phyloP scores from a whole-genome alignment of 2,888 invertebrate species.

The Willowsia nigromaculata region DNA sequence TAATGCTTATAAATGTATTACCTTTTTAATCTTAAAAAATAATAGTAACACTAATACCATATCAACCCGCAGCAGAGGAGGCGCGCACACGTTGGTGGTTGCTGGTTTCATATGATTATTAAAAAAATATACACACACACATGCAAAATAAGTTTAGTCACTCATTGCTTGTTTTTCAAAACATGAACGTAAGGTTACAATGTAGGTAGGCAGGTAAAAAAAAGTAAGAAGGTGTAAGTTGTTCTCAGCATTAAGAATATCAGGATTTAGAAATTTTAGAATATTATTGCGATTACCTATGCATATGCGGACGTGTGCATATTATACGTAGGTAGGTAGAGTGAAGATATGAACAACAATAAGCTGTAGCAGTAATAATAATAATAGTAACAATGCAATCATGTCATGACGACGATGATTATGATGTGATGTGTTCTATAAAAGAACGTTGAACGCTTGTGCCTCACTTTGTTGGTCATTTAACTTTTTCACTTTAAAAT shows the following conservation, averaged over 20 bases:
- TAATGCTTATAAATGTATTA: neutral
- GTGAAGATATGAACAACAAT: neutral
- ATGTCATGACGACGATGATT: constrained; percentile 29
- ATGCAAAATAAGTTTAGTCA: neutral
- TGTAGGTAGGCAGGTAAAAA: neutral
- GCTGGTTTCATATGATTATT: no score
- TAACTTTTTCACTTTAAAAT: constrained; percentile 22
- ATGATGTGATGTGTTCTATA: constrained; percentile 29
- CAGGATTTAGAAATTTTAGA: no score
- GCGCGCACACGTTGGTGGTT: constrained; percentile 1
- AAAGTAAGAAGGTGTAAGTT: constrained; percentile 6
- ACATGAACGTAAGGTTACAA: neutral
- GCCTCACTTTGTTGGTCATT: constrained; percentile 19
- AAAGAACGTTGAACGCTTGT: constrained; percentile 23
- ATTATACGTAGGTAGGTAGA: neutral
- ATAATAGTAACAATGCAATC: constrained; percentile 24
- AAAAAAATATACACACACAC: neutral
- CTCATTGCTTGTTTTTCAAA: no score
- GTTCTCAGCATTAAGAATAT: neutral
- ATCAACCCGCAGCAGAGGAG: neutral
- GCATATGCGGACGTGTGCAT: neutral
- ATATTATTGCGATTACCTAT: no score
- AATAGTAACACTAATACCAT: constrained; percentile 22
- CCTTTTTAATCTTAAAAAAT: constrained; percentile 17
- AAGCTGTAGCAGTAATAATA: neutral